phyloP scores from a whole-genome alignment of 2,797 vertebrate species.

The Lemur catta region DNA sequence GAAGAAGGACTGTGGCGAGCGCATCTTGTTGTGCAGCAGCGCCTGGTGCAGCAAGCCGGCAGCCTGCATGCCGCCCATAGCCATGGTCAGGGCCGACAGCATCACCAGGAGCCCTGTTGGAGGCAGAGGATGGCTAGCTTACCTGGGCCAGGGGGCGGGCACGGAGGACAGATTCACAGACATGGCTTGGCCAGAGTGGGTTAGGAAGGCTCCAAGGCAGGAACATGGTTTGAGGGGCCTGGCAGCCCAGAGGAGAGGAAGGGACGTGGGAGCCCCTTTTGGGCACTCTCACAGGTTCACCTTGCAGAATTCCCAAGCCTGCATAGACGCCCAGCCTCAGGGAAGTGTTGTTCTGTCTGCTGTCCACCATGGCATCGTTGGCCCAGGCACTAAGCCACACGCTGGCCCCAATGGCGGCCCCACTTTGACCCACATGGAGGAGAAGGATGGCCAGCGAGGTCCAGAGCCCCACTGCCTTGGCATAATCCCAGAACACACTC shows the following conservation, averaged over 20 bases:
- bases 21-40: slow-evolving; percentile 94
- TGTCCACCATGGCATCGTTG: slow-evolving; percentile 84
- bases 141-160: not conserved
- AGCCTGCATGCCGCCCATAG: slow-evolving; percentile 91
- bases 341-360: slow-evolving; percentile 82
- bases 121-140: not conserved
- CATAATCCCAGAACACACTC: slow-evolving; percentile 92
- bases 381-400: slow-evolving; percentile 97
- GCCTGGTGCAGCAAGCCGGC: slow-evolving; percentile 88
- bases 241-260: not conserved
- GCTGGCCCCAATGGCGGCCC: slow-evolving; percentile 91
- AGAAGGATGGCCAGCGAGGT: slow-evolving; percentile 89
- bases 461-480: slow-evolving; percentile 89
- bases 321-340: slow-evolving; percentile 93
- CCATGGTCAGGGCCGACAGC: slow-evolving; percentile 90
- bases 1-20: slow-evolving; percentile 94
- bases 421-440: slow-evolving; percentile 93
- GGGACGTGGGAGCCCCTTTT: accelerated
- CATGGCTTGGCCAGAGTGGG: not conserved
- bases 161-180: not conserved
- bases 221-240: not conserved
- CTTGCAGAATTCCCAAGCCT: slow-evolving; percentile 92
- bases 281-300: slow-evolving; percentile 80
- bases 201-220: not conserved
- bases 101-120: slow-evolving; percentile 91